Evolutionary conservation across 2,888 invertebrate genomes (phyloP), one percentile per base, ranked within the genome.

Genomic region (Halictus ligatus): DNA sequence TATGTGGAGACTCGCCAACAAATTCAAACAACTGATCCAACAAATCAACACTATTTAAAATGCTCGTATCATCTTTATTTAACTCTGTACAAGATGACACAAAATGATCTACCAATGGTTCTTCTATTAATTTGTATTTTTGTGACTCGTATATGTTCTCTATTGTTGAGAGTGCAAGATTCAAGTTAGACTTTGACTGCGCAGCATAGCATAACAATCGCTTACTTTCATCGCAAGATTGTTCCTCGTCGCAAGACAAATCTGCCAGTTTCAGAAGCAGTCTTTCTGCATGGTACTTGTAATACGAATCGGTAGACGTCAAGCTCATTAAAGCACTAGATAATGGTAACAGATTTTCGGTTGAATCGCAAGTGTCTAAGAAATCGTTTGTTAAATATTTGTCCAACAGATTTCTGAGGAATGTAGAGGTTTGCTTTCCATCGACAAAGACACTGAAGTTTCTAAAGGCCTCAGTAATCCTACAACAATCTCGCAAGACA

Each of bases 401-500:
- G 21, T 91, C 85, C 25, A 94, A 84, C 40, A 94, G 76, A 15
- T 75, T 84, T 6, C 80, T 75, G 0, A 91, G 74, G 35, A 94
- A 91, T 5, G 86, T 84, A 40, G 85, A 73, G 0, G 89, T 84
- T 18, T 88, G 89, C 35, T 92, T 89, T 58, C 89, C 82, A 73
- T 91, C 87, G 46, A 78, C 85, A 69, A 94, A 92, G 43, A 88
- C 54, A 13, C 80, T 78, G 0, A 91, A 80, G 15, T 89, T 67
- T 69, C 88, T 60, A 10, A 93, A 78, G 13, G 81, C 82, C 10
- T 83, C 88, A 2, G 87, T 86, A 0, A 92, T 82, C 64, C 87
- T 86, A 29, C 92, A 91, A 91, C 93, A 94, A 25, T 93, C 92
- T 78, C 94, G 89, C 50, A 94, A 71, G 35, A 89, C 82, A 60